Evolutionary conservation across 2,113 vertebrate species (phyloP).

Genomic region (Tupaia chinensis): DNA sequence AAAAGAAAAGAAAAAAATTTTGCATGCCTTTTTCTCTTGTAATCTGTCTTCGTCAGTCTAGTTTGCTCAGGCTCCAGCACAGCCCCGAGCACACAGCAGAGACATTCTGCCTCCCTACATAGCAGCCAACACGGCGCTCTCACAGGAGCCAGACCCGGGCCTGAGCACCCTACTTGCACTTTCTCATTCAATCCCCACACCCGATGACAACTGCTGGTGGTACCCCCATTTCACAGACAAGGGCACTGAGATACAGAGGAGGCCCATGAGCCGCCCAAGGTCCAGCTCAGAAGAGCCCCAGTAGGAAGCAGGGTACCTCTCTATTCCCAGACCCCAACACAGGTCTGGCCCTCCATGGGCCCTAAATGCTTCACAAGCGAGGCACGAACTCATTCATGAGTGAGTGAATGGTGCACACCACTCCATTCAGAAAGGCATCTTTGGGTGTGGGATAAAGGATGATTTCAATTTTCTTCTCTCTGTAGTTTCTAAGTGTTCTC

Average conservation of each 20-base stretch:
- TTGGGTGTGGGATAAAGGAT: accelerated
- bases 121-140: background rate
- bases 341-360: background rate
- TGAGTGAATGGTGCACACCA: accelerated
- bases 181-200: background rate
- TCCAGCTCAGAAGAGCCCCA: background rate
- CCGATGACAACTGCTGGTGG: accelerated
- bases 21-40: background rate
- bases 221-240: background rate
- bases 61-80: background rate
- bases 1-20: too few species aligned
- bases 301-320: too few species aligned
- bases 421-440: accelerated
- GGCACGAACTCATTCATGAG: background rate
- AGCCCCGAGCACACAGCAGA: background rate
- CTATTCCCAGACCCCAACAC: background rate
- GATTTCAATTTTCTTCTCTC: background rate
- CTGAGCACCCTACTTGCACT: accelerated
- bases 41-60: background rate
- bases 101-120: background rate
- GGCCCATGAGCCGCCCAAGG: background rate
- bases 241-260: background rate
- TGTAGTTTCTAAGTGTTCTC: background rate
- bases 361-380: accelerated
- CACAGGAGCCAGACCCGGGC: accelerated